A percentile compares a stretch with the other conserved stretches of the same genome.
phyloP scores from a whole-genome alignment of 2,888 invertebrate species.

The Megamerina dolium region DNA sequence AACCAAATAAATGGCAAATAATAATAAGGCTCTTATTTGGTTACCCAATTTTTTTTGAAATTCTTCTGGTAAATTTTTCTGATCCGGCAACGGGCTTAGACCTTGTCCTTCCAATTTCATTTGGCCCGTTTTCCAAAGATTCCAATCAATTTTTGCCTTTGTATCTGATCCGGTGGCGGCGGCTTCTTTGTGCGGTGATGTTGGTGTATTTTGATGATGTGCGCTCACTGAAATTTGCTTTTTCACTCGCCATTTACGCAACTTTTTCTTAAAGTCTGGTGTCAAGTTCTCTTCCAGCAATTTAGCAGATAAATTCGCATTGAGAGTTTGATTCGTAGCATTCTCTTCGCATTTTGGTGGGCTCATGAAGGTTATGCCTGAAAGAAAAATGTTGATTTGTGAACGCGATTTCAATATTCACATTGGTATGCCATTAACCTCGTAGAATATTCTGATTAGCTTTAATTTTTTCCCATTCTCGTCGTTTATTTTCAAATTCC shows the following conservation, averaged over 20 bases:
- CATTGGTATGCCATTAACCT: too few relatives aligned
- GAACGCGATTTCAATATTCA: too few relatives aligned
- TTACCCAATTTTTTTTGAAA: slow-evolving; percentile 72
- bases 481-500: slow-evolving; percentile 68
- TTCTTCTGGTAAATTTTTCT: slow-evolving; percentile 70
- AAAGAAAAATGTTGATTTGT: too few relatives aligned
- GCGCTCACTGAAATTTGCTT: slow-evolving; percentile 30
- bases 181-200: slow-evolving; percentile 31
- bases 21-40: slow-evolving; percentile 3
- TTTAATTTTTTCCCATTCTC: slow-evolving; percentile 55
- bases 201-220: slow-evolving; percentile 25
- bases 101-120: slow-evolving; percentile 47
- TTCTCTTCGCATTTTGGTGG: slow-evolving; percentile 34
- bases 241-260: slow-evolving; percentile 78
- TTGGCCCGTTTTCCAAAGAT: slow-evolving; percentile 55
- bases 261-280: slow-evolving; percentile 74
- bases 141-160: slow-evolving; percentile 56
- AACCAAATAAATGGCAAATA: background rate
- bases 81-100: slow-evolving; percentile 53
- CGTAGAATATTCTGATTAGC: slow-evolving; percentile 21
- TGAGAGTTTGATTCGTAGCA: slow-evolving; percentile 33
- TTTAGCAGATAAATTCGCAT: slow-evolving; percentile 39
- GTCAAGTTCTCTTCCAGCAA: slow-evolving; percentile 63
- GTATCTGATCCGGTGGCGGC: slow-evolving; percentile 42
- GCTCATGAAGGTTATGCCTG: slow-evolving; percentile 22